Evolutionary conservation across 1,140 invertebrate genomes (phyloP).

Genomic region (Antheraea mylitta): DNA sequence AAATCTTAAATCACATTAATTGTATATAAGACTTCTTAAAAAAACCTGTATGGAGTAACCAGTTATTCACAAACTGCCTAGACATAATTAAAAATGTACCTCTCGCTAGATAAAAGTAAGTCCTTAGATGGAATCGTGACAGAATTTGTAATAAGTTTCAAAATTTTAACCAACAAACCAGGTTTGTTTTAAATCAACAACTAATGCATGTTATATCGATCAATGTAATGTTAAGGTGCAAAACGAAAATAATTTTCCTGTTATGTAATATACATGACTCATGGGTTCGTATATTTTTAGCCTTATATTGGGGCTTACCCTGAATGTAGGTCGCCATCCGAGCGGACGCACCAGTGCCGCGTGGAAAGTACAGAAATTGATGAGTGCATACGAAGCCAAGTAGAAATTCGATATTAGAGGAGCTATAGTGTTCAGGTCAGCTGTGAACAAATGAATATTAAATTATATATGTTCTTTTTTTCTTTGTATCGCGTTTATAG

Average conservation of each 20-base stretch:
- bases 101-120: too few species aligned
- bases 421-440: slow-evolving; percentile 88
- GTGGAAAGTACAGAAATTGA: slow-evolving; percentile 98
- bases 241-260: background rate
- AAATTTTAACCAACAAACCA: too few species aligned
- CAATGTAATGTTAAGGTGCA: background rate
- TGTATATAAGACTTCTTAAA: too few species aligned
- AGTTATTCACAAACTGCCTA: too few species aligned
- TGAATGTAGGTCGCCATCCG: slow-evolving; percentile 93
- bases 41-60: too few species aligned
- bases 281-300: background rate
- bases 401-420: slow-evolving; percentile 98
- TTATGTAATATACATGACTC: background rate
- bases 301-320: slow-evolving; percentile 79
- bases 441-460: slow-evolving; percentile 1
- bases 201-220: background rate
- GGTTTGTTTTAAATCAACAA: too few species aligned
- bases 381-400: slow-evolving; percentile 95
- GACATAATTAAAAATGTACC: too few species aligned
- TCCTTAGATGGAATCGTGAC: too few species aligned
- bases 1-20: too few species aligned
- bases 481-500: too few species aligned
- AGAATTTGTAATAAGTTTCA: too few species aligned
- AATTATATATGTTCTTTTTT: too few species aligned
- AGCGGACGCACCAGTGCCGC: slow-evolving; percentile 91